These are phyloP conservation scores for Mixornis gularis DNA, from an alignment of 2,113 vertebrate genomes.

Conservation along the genomic window DNA sequence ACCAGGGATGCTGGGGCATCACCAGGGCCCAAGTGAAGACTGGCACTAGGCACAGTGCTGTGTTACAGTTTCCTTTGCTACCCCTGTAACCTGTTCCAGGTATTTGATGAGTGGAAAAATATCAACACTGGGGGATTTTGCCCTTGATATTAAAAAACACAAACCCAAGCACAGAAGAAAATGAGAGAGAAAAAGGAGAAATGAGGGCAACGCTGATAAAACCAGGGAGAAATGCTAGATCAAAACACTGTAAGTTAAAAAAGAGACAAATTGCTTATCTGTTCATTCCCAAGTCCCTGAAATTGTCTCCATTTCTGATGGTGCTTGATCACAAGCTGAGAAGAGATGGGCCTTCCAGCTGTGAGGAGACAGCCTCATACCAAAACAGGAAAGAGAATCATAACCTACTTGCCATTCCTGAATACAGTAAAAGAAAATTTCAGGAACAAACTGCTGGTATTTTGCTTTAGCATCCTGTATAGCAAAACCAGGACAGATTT, in stretches of 20 bases:
- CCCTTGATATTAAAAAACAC: background rate
- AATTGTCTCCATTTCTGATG: background rate
- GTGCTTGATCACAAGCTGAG: background rate
- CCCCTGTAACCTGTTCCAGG: background rate
- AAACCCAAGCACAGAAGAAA: background rate
- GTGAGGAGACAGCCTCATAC: background rate
- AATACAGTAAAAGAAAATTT: background rate
- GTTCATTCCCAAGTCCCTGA: background rate
- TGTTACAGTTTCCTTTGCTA: background rate
- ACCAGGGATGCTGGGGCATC: background rate
- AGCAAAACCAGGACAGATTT: background rate
- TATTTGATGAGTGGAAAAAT: background rate
- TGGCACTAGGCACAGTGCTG: background rate
- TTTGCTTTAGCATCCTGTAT: background rate
- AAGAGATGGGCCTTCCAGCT: background rate
- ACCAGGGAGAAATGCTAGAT: background rate
- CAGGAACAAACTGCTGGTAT: background rate
- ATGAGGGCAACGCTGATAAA: background rate
- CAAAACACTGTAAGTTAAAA: background rate
- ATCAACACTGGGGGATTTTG: rapidly evolving
- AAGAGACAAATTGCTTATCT: background rate
- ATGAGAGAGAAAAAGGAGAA: background rate
- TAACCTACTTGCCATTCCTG: background rate
- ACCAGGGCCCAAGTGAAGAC: background rate
- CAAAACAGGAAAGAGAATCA: background rate